Conservation (phyloP, 2,113 vertebrate species). For the Cichladusa arquata region DNA sequence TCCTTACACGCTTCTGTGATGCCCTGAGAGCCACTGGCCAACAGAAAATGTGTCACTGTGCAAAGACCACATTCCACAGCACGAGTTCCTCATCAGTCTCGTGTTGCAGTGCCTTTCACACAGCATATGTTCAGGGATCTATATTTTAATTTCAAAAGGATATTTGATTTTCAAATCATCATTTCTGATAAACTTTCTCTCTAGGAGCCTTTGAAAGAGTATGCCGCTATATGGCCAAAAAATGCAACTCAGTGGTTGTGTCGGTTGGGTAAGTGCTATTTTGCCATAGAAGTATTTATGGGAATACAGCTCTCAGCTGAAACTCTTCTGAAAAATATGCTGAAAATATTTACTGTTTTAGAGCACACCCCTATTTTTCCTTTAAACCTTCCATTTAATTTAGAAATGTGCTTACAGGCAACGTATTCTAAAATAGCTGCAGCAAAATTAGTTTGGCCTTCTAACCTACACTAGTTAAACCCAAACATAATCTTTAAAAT, state of each 20-base stretch:
- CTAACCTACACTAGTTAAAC: not conserved
- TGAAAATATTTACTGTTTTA: not conserved
- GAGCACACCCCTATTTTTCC: not conserved
- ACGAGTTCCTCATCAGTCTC: not conserved
- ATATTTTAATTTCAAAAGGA: not conserved
- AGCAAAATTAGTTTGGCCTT: not conserved
- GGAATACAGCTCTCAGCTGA: not conserved
- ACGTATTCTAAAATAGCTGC: not conserved
- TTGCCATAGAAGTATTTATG: not conserved
- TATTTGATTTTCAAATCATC: not conserved
- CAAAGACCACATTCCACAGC: not conserved
- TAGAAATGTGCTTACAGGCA: not conserved
- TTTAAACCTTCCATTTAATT: not conserved
- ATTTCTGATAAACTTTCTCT: constrained; percentile 12
- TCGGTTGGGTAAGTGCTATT: constrained; percentile 34
- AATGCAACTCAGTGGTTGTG: not conserved
- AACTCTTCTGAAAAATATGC: not conserved
- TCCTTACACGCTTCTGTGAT: not conserved
- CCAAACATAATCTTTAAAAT: not conserved
- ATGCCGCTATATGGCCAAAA: constrained; percentile 26
- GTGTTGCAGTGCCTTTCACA: not conserved
- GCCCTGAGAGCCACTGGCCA: not conserved
- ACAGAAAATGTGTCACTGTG: not conserved
- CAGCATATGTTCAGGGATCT: not conserved
- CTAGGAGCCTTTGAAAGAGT: constrained; percentile 36